Conservation (phyloP, 2,797 vertebrate genomes). For the Falco columbarius region DNA sequence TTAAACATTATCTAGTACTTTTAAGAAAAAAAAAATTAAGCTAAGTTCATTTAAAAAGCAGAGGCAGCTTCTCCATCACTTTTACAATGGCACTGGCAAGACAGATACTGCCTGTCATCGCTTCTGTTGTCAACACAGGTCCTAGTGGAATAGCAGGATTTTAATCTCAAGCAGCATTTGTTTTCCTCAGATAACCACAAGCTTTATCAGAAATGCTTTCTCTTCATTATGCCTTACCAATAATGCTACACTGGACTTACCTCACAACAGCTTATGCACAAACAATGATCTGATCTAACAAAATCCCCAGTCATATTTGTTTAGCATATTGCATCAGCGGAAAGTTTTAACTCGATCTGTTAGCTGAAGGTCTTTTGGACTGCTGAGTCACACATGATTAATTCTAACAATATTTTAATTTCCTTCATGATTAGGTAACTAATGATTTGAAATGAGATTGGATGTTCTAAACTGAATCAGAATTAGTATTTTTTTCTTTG, state of each 20-base stretch:
- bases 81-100: background rate
- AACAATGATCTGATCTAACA: background rate
- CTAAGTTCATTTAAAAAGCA: background rate
- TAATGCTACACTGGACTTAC: background rate
- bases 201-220: background rate
- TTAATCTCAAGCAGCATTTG: background rate
- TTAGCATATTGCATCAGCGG: background rate
- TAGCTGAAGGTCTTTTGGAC: conserved; percentile 37
- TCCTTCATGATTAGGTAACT: conserved; percentile 62
- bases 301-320: background rate
- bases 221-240: background rate
- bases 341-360: background rate
- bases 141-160: background rate
- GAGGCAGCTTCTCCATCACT: background rate
- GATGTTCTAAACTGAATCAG: conserved; percentile 1
- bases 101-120: background rate
- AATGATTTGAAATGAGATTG: conserved; percentile 57
- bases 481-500: background rate
- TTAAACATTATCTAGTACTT: background rate
- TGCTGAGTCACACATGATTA: conserved; percentile 54
- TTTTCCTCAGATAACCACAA: background rate
- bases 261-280: background rate
- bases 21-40: background rate
- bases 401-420: conserved; percentile 67
- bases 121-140: background rate